A percentile compares a stretch with the other conserved stretches of the same genome.
Conservation (phyloP, 2,113 vertebrate genomes). For the Thamnophis sirtalis region DNA sequence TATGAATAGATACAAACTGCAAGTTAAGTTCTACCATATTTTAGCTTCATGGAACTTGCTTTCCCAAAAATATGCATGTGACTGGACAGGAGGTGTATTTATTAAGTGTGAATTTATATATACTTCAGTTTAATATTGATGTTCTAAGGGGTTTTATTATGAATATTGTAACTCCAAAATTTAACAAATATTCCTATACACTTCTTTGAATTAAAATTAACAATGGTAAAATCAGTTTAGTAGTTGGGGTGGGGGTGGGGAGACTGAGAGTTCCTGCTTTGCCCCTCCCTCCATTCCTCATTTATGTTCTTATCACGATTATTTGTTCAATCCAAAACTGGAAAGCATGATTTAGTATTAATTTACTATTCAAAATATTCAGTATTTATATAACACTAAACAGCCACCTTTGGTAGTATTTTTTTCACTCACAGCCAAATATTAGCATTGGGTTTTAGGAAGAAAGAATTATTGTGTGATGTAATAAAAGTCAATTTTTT, state of each 20-base stretch:
- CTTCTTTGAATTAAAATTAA: background rate
- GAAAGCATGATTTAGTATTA: background rate
- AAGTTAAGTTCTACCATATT: background rate
- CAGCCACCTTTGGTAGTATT: background rate
- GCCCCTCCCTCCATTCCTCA: background rate
- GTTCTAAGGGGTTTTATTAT: background rate
- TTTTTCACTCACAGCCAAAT: background rate
- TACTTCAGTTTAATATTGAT: background rate
- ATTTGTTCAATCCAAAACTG: background rate
- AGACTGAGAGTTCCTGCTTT: background rate
- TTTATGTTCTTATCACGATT: background rate
- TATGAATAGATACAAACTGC: background rate
- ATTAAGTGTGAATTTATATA: background rate
- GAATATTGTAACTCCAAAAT: background rate
- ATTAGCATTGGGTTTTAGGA: background rate
- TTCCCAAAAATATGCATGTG: background rate
- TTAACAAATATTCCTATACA: background rate
- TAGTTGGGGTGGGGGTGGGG: background rate
- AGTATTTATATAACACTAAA: background rate
- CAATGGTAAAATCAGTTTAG: background rate
- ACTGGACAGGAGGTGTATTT: background rate
- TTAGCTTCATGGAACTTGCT: background rate
- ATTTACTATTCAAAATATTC: background rate
- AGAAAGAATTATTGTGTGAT: background rate
- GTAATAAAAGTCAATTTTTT: slow-evolving; percentile 49